Base-by-base conservation (phyloP, 2,797 vertebrate species). In the Neosalanx taihuensis region DNA sequence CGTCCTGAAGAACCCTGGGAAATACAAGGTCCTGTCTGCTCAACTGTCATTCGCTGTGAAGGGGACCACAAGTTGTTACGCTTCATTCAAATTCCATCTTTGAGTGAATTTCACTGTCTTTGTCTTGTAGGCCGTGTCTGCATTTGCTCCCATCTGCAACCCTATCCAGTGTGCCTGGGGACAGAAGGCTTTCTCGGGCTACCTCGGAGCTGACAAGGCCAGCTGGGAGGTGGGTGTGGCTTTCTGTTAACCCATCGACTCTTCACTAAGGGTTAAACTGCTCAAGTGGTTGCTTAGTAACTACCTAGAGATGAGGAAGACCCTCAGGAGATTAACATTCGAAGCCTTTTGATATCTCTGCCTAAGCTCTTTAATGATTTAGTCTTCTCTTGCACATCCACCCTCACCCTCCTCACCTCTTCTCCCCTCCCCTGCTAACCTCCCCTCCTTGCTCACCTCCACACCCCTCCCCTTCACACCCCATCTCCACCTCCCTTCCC, bases 131-230 rank as follows among this genome's bases (percentile, higher is more conserved):
- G 92, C 96, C 0, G 97, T 98, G 29, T 99, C 97, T 0, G 97
- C 96, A 0, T 98, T 98, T 72, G 92, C 97, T 62, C 97, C 97
- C 68, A 94, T 99, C 90, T 99, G 97, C 90, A 99, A 98, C 90
- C 97, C 97, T 0, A 37, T 95, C 62, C 95, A 96, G 87, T 98
- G 96, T 76, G 92, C 94, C 37, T 99, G 97, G 97, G 97, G 97
- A 15, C 96, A 97, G 90, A 99, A 99, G 72, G 97, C 95, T 35
- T 95, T 99, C 56, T 70, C 88, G 0, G 96, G 96, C 35, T 99
- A 99, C 82, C 92, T 99, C 79, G 97, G 97, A 73, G 61, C 94
- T 6, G 95, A 98, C 75, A 78, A 92, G 75, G 89, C 86, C 73
- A 92, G 93, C 2, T 99, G 97, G 97, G 94, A 99, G 96, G 97